Conservation (phyloP, 1,140 invertebrate species). For the Halictus rubicundus region DNA sequence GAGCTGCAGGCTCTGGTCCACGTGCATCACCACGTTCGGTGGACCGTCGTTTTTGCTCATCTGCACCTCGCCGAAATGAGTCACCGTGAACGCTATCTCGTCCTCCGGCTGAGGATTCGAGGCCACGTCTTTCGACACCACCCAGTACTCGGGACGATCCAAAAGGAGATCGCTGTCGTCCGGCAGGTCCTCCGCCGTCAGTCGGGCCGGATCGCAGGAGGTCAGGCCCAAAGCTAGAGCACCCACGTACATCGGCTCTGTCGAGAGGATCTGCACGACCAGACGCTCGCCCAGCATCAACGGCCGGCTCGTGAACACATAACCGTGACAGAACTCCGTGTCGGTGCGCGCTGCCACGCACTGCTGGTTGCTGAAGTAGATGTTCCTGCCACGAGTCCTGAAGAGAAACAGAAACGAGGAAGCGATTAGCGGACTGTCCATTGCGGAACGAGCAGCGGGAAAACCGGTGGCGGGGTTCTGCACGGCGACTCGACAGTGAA, state of each 20-base stretch:
- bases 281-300: slow-evolving; percentile 92
- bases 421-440: slow-evolving; percentile 25
- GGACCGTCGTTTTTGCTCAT: slow-evolving; percentile 93
- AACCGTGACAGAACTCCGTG: slow-evolving; percentile 96
- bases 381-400: slow-evolving; percentile 90
- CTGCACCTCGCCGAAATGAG: slow-evolving; percentile 91
- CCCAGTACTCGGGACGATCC: slow-evolving; percentile 98
- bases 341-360: slow-evolving; percentile 90
- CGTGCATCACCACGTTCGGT: slow-evolving; percentile 93
- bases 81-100: slow-evolving; percentile 94
- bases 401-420: slow-evolving; percentile 41
- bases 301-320: slow-evolving; percentile 94
- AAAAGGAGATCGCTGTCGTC: slow-evolving; percentile 95
- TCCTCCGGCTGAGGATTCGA: slow-evolving; percentile 91
- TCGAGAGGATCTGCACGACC: slow-evolving; percentile 91
- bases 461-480: not conserved
- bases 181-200: slow-evolving; percentile 89
- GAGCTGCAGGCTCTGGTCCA: slow-evolving; percentile 92
- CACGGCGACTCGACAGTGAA: not conserved
- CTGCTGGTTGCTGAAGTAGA: slow-evolving; percentile 89
- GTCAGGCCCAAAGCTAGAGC: slow-evolving; percentile 95
- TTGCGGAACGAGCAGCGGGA: not conserved
- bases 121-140: slow-evolving; percentile 95
- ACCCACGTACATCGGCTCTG: slow-evolving; percentile 92
- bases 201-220: slow-evolving; percentile 91